Evolutionary conservation across 1,140 invertebrate species (phyloP), one percentile per base, ranked within the genome.

Genomic region (Drosophila kanapiae): DNA sequence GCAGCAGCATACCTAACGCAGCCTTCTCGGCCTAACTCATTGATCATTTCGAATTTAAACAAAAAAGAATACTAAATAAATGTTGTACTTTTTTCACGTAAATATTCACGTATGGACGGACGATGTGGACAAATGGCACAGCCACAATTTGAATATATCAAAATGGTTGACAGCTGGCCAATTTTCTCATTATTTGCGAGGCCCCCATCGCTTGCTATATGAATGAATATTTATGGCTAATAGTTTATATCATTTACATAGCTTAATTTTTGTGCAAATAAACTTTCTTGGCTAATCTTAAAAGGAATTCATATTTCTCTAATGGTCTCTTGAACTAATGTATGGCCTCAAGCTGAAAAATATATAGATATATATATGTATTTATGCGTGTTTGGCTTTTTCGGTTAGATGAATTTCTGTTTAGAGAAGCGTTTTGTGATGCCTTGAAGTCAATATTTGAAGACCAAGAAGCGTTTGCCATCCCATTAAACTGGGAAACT

Each of bases 401-500:
- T 57, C 54, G 51, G 69, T 37, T 71, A 71, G 57, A 77, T 77
- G 76, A 78, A 80, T 78, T 70, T 80, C 64, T 88, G 58, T 80
- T 74, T 81, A 71, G 49, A 80, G 63, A 85, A 88, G 7, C 45
- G 58, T 47, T 69, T 71, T 68, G 61, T 45, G 72, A 62, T 78
- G 80, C 59, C 43, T 68, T 65, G 53, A 63, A 78, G 78, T 90
- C 80, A 88, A 88, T 88, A 88, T 90, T 88, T 83, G 60, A 58
- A 64, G 49, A 72, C n/a, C 67, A 49, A 71, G 45, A 57, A 40
- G 31, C 37, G 45, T 72, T 72, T 72, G 67, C 54, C 69, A 71
- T 71, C 31, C 80, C 84, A 88, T 83, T 88, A 88, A 83, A 69
- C 18, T 75, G 61, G 18, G 42, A 58, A 69, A 84, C 54, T 88